Base-by-base conservation (phyloP, 2,888 invertebrate species). In the Alsophila aescularia region DNA sequence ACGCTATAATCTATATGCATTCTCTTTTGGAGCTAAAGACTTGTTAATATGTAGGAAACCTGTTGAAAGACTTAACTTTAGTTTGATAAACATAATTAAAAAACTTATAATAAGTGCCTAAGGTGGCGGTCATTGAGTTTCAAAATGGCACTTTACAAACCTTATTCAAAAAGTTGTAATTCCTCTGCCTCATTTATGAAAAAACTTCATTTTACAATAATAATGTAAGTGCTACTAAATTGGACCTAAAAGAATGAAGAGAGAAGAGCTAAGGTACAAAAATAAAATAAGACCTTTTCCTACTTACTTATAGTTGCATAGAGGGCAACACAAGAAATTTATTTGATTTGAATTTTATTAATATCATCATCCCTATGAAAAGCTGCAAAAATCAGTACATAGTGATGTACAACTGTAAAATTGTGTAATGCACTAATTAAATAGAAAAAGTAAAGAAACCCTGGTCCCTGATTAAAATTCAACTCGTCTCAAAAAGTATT, bases 91-190 rank as follows among this genome's bases (percentile, higher is more conserved):
- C 8, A 14, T 16, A 45, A 40, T n/a, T n/a, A 45, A 10, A 24
- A 13, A 14, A 36, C 44, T 45, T 39, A 35, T 24, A 44, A 31
- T 53, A 53, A 12, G 10, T 53, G 53, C 53, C 47, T 5, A 8
- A 24, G 29, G 10, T 24, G 47, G 47, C 52, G 16, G 14, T 32
- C 36, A 45, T 24, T 53, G 53, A 53, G 42, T 54, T 54, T 24
- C 48, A 54, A 16, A 54, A 54, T 54, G 53, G 53, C 53, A 54
- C 53, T 42, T 54, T 18, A 37, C 13, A 8, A 12, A 12, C 5
- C 32, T 12, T 13, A 13, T 32, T 32, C 6, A 32, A 12, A 32
- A 13, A 12, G 13, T 4, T 32, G 13, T 32, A 10, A 32, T 12
- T 6, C 12, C n/a, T 32, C 10, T n/a, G 3, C 12, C 12, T 13